Evolutionary conservation across 2,113 vertebrate genomes (phyloP).

Genomic region (Suncus etruscus): DNA sequence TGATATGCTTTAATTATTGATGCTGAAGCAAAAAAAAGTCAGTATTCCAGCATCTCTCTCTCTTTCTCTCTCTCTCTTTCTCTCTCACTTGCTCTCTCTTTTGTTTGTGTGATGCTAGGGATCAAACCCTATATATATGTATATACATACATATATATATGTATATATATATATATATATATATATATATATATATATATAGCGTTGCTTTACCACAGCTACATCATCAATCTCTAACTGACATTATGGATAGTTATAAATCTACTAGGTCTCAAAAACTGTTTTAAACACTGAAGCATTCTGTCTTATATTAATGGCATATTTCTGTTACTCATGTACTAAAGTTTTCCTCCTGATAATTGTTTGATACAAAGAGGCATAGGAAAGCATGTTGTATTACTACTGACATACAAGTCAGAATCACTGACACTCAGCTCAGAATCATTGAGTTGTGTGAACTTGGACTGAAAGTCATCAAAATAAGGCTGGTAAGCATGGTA

Average conservation of each 20-base stretch:
- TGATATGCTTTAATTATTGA: background rate
- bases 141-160: no score
- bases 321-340: background rate
- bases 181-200: no score
- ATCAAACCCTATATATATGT: no score
- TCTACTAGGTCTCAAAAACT: background rate
- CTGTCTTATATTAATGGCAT: no score
- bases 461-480: background rate
- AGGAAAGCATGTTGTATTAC: background rate
- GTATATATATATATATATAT: no score
- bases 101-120: background rate
- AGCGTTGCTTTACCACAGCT: no score
- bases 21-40: slow-evolving; percentile 10
- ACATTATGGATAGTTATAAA: background rate
- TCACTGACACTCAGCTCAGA: background rate
- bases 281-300: background rate
- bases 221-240: background rate
- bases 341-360: background rate
- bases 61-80: background rate
- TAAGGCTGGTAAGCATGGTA: background rate
- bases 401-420: background rate
- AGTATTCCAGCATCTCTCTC: background rate
- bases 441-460: no score
- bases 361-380: background rate
- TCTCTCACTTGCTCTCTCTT: background rate